A percentile compares a stretch with the other conserved stretches of the same genome.
Evolutionary conservation across 2,113 vertebrate species (phyloP).

Genomic region (Dermatemys mawii): DNA sequence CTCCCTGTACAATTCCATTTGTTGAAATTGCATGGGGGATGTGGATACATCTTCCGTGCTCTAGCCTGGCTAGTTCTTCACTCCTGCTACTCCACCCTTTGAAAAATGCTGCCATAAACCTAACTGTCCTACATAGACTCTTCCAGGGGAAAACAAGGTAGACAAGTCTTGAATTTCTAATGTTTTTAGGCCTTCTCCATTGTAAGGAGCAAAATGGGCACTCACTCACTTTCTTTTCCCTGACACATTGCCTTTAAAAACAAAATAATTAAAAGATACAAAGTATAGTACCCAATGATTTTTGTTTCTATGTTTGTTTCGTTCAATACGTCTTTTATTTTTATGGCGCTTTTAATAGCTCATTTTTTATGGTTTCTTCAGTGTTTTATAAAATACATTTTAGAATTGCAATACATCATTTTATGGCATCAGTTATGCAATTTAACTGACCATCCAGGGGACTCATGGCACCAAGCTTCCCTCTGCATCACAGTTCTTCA

Average conservation of each 20-base stretch:
- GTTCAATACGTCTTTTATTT: neutral
- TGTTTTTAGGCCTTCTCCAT: neutral
- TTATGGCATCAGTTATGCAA: neutral
- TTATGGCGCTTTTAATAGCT: neutral
- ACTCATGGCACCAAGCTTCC: neutral
- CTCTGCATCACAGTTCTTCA: neutral
- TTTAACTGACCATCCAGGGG: neutral
- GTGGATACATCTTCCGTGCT: rapidly evolving
- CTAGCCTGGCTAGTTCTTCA: neutral
- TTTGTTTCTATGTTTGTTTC: neutral
- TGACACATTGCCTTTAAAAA: slow-evolving; percentile 19
- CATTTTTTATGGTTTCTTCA: neutral
- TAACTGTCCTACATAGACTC: neutral
- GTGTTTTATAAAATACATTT: neutral
- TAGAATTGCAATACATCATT: neutral
- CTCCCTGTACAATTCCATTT: neutral
- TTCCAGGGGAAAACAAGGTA: neutral
- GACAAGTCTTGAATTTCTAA: neutral
- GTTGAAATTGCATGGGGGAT: no score
- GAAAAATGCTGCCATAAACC: neutral
- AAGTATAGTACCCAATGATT: neutral
- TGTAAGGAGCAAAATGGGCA: neutral
- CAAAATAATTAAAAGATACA: neutral
- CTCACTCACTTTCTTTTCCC: neutral
- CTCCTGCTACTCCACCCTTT: neutral